Evolutionary conservation across 2,797 vertebrate species (phyloP).

Genomic region (Forpus xanthops): DNA sequence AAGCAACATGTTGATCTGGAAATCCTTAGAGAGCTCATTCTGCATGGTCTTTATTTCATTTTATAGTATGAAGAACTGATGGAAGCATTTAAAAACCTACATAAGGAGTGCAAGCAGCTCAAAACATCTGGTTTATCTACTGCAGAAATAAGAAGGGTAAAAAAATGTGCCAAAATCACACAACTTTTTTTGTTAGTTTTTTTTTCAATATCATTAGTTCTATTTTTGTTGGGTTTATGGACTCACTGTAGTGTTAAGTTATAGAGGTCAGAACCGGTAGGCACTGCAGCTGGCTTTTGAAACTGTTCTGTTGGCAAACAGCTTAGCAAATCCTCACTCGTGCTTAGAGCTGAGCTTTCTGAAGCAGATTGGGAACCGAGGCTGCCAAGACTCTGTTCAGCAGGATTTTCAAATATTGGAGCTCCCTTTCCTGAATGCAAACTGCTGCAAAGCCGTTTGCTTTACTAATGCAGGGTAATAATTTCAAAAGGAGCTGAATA

Average conservation of each 20-base stretch:
- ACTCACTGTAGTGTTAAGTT: not conserved
- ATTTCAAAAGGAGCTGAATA: constrained; percentile 17
- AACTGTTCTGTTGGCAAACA: constrained; percentile 23
- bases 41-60: constrained; percentile 38
- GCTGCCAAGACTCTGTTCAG: constrained; percentile 25
- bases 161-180: constrained; percentile 8
- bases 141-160: constrained; percentile 95
- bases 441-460: not conserved
- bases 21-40: not conserved
- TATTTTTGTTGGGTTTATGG: not conserved
- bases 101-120: constrained; percentile 95
- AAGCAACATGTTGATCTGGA: not conserved
- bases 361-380: not conserved
- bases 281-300: not conserved
- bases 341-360: not conserved
- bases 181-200: not conserved
- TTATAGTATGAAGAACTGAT: constrained; percentile 95
- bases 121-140: constrained; percentile 93
- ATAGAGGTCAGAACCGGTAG: not conserved
- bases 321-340: not conserved
- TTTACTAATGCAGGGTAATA: not conserved
- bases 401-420: constrained; percentile 23
- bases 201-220: not conserved
- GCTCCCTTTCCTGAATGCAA: not conserved
- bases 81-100: constrained; percentile 92